These are phyloP conservation scores for Cricetomys ansorgei DNA, from an alignment of 2,113 vertebrate genomes.

Conservation along the genomic window DNA sequence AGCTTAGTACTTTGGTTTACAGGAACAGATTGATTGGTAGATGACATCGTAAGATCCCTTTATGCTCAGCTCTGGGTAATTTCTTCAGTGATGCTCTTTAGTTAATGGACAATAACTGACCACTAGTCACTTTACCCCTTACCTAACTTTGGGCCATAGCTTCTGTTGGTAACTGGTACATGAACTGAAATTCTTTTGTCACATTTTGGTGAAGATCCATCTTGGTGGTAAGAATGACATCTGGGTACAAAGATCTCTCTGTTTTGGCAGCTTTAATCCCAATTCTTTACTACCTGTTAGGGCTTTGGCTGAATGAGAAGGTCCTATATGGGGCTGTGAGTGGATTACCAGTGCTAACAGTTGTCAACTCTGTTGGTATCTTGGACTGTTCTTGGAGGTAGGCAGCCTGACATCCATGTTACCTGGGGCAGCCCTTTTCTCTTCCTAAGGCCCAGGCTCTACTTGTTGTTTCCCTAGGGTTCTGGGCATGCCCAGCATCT, in stretches of 20 bases:
- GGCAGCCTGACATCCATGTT: background rate
- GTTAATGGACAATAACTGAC: slow-evolving; percentile 21
- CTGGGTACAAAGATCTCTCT: background rate
- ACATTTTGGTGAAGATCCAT: background rate
- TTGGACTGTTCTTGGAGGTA: background rate
- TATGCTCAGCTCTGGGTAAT: slow-evolving; percentile 18
- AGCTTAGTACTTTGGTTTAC: slow-evolving; percentile 48
- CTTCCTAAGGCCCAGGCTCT: background rate
- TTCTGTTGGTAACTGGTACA: background rate
- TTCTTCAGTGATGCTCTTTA: background rate
- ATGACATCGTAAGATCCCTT: background rate
- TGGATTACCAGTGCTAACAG: background rate
- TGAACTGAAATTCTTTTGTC: background rate
- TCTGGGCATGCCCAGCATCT: background rate
- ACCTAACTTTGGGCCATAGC: background rate
- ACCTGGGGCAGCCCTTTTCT: background rate
- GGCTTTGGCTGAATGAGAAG: background rate
- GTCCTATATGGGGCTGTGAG: background rate
- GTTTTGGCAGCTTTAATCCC: background rate
- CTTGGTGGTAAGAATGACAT: background rate
- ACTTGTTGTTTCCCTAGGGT: background rate
- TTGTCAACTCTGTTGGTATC: background rate
- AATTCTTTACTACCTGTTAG: background rate
- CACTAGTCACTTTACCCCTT: slow-evolving; percentile 62
- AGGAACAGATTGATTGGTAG: background rate